Evolutionary conservation across 1,140 invertebrate genomes (phyloP).

Genomic region (Anagrus nilaparvatae): DNA sequence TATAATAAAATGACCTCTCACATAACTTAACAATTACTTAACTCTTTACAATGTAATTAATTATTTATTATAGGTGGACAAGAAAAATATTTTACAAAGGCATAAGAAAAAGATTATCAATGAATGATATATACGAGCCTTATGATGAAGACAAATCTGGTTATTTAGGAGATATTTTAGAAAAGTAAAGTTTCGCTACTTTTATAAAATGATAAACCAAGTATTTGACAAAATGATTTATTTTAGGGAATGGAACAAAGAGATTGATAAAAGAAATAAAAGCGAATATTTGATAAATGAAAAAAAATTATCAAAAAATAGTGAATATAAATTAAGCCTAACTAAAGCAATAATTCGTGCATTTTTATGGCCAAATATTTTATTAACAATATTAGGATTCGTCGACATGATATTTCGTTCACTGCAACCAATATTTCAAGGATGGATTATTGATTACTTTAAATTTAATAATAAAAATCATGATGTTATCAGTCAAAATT

Average conservation of each 20-base stretch:
- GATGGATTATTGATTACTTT: slow-evolving; percentile 46
- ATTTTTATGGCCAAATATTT: slow-evolving; percentile 38
- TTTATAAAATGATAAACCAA: background rate
- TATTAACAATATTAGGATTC: slow-evolving; percentile 34
- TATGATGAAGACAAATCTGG: slow-evolving; percentile 42
- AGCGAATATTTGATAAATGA: slow-evolving; percentile 31
- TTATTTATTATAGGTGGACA: too few relatives aligned
- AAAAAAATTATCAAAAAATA: slow-evolving; percentile 29
- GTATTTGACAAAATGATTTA: slow-evolving; percentile 4
- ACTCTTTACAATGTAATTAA: too few relatives aligned
- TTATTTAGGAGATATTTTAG: slow-evolving; percentile 40
- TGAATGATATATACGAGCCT: slow-evolving; percentile 48
- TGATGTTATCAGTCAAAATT: slow-evolving; percentile 20
- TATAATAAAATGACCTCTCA: too few relatives aligned
- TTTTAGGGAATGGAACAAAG: slow-evolving; percentile 42
- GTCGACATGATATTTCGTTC: slow-evolving; percentile 31
- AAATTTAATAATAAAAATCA: slow-evolving; percentile 15
- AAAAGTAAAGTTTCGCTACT: slow-evolving; percentile 35
- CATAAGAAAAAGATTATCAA: slow-evolving; percentile 38
- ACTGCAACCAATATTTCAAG: slow-evolving; percentile 41
- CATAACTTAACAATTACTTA: too few relatives aligned
- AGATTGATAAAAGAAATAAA: slow-evolving; percentile 33
- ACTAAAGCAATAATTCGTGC: slow-evolving; percentile 35
- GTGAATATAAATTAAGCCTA: slow-evolving; percentile 34
- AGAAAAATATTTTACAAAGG: slow-evolving; percentile 44